These are phyloP conservation scores for Heliconius hewitsoni DNA, from an alignment of 1,140 invertebrate species.

Conservation along the genomic window DNA sequence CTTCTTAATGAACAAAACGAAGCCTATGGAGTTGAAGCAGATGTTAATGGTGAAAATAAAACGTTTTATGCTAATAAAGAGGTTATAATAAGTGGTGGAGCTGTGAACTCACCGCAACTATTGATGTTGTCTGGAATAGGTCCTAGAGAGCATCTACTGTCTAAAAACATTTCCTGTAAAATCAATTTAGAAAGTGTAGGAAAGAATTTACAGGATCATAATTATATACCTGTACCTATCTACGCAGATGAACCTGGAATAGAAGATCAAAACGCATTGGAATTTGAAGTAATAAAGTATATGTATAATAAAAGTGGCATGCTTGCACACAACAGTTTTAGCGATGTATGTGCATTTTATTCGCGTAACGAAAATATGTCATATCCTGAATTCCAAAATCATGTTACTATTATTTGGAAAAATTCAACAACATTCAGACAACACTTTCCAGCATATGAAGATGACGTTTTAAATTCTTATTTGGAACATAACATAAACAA, in stretches of 20 bases:
- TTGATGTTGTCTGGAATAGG: slow-evolving; percentile 47
- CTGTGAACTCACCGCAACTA: slow-evolving; percentile 78
- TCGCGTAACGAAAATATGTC: slow-evolving; percentile 40
- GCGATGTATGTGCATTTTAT: slow-evolving; percentile 61
- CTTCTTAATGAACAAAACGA: slow-evolving; percentile 51
- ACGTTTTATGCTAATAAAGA: slow-evolving; percentile 71
- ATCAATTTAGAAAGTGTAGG: slow-evolving; percentile 85
- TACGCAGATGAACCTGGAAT: slow-evolving; percentile 47
- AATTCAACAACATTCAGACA: slow-evolving; percentile 40
- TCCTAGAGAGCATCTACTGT: slow-evolving; percentile 60
- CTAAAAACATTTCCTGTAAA: slow-evolving; percentile 76
- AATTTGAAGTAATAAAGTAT: slow-evolving; percentile 56
- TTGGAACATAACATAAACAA: slow-evolving; percentile 62
- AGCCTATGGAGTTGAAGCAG: slow-evolving; percentile 63
- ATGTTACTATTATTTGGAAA: slow-evolving; percentile 46
- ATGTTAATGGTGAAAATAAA: slow-evolving; percentile 47
- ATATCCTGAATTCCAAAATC: slow-evolving; percentile 66
- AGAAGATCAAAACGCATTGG: slow-evolving; percentile 30
- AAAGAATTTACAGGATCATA: slow-evolving; percentile 85
- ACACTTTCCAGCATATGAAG: slow-evolving; percentile 49
- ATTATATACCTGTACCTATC: slow-evolving; percentile 51
- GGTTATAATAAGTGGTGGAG: slow-evolving; percentile 56
- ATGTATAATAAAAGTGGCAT: slow-evolving; percentile 57
- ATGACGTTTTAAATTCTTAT: slow-evolving; percentile 64
- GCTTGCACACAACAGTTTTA: slow-evolving; percentile 47